Conservation (phyloP, 2,113 vertebrate genomes). For the Prunella fulvescens region DNA sequence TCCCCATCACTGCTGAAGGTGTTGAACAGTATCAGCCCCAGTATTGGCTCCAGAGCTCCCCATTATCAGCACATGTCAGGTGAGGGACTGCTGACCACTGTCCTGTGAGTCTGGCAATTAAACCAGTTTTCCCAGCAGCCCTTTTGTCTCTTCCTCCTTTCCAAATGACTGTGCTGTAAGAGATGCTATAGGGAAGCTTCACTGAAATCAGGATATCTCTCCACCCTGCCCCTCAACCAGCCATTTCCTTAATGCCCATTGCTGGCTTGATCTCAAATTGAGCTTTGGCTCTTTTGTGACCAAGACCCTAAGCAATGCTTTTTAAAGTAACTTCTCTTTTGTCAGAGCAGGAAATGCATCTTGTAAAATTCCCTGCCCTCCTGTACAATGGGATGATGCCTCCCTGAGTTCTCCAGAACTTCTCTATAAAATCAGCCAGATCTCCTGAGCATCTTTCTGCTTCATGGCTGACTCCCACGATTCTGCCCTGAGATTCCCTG, state of each 20-base stretch:
- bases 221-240: background rate
- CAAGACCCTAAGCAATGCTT: background rate
- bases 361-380: background rate
- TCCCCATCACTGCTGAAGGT: background rate
- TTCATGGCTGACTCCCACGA: background rate
- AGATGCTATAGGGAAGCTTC: background rate
- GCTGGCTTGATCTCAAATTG: background rate
- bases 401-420: background rate
- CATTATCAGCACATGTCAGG: background rate
- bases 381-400: background rate
- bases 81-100: background rate
- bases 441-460: background rate
- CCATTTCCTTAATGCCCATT: background rate
- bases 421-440: background rate
- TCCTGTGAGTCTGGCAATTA: background rate
- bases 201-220: background rate
- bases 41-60: background rate
- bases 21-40: background rate
- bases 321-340: background rate
- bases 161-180: background rate
- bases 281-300: background rate
- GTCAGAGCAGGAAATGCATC: background rate
- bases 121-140: background rate
- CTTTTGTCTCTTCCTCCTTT: background rate
- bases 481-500: background rate